These are phyloP conservation scores for Pycnonotus jocosus DNA, from an alignment of 2,113 vertebrate species.

Conservation along the genomic window DNA sequence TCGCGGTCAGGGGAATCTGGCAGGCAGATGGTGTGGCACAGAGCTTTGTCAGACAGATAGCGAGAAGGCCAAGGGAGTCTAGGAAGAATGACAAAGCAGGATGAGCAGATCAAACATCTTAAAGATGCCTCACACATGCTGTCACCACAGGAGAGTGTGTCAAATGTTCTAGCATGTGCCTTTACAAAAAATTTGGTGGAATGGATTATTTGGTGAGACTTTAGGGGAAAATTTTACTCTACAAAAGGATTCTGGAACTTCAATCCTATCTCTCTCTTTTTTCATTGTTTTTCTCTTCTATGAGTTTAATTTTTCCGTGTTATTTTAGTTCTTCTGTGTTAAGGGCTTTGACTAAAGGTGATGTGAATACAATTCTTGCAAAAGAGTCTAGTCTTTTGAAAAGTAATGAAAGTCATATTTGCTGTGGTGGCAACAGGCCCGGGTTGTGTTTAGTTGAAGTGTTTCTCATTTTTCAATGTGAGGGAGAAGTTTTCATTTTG, in stretches of 20 bases:
- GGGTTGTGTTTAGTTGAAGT: neutral
- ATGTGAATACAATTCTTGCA: neutral
- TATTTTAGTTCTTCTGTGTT: neutral
- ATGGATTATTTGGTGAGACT: neutral
- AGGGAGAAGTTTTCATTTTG: neutral
- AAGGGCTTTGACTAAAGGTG: neutral
- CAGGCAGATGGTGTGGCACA: neutral
- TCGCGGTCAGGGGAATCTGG: neutral
- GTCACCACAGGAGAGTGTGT: neutral
- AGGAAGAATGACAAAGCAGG: constrained; percentile 8
- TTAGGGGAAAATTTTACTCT: neutral
- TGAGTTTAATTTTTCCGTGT: neutral
- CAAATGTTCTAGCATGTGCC: neutral
- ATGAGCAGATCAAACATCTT: neutral
- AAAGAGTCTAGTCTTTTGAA: neutral
- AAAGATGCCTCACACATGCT: neutral
- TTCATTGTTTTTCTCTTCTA: neutral
- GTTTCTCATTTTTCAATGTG: neutral
- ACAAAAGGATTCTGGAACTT: neutral
- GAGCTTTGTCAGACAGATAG: neutral
- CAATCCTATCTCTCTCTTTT: neutral
- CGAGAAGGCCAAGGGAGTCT: neutral
- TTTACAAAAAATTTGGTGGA: neutral
- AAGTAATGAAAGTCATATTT: neutral
- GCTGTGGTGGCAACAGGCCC: neutral